Percentiles rank a stretch among this genome's conserved stretches.
These are phyloP conservation scores for Luffia ferchaultella DNA, from an alignment of 2,888 invertebrate genomes.

Conservation along the genomic window DNA sequence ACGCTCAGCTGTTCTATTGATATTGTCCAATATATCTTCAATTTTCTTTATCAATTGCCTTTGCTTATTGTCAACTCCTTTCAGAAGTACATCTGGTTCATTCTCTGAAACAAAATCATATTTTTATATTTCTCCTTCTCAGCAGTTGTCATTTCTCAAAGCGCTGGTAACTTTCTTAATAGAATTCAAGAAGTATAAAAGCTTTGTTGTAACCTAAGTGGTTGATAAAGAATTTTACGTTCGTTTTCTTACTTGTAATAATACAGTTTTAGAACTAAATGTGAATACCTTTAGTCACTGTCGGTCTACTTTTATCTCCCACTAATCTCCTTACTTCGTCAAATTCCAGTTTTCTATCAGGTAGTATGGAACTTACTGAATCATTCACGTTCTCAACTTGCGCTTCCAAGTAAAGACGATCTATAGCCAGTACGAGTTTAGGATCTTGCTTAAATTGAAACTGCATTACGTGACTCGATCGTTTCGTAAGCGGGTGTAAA, in stretches of 20 bases:
- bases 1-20: conserved; percentile 42
- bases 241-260: no score
- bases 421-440: conserved; percentile 41
- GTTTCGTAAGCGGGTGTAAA: no score
- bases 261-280: conserved; percentile 5
- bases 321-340: conserved; percentile 35
- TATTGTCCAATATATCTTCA: conserved; percentile 41
- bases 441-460: conserved; percentile 40
- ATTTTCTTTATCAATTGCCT: conserved; percentile 41
- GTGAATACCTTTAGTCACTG: conserved; percentile 17
- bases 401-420: conserved; percentile 27
- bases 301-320: conserved; percentile 6
- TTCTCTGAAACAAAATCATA: conserved; percentile 14
- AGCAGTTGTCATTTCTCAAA: no score
- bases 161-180: no score
- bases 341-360: conserved; percentile 44
- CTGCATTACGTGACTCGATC: conserved; percentile 4
- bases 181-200: no score
- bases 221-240: no score
- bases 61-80: conserved; percentile 26
- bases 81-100: conserved; percentile 19
- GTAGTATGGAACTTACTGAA: conserved; percentile 21
- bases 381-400: not conserved
- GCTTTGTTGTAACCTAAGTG: no score
- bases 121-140: no score